Percentiles rank a stretch among this genome's conserved stretches.
phyloP scores from a whole-genome alignment of 92 coral and sea anemone species.

The Phenganax marumi region DNA sequence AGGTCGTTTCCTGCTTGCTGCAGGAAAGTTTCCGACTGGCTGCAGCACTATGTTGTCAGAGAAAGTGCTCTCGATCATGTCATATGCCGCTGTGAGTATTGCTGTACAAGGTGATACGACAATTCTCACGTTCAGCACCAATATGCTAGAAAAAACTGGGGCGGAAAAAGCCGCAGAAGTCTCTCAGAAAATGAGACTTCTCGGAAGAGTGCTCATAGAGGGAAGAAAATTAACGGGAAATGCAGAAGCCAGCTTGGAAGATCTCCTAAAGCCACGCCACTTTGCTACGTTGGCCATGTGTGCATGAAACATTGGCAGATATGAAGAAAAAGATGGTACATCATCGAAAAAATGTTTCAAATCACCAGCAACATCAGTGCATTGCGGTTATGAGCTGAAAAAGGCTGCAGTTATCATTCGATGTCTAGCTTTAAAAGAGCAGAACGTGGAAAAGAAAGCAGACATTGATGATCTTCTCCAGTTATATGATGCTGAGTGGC shows the following conservation, averaged over 20 bases:
- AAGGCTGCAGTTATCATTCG: too few species aligned
- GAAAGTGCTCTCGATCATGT: constrained; percentile 42
- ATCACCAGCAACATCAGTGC: constrained; percentile 43
- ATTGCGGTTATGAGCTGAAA: constrained; percentile 37
- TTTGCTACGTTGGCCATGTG: constrained; percentile 45
- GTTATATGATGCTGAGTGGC: constrained; percentile 49
- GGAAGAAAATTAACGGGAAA: neutral
- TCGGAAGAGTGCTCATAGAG: too few species aligned
- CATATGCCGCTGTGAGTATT: constrained; percentile 34
- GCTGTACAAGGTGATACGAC: constrained; percentile 39
- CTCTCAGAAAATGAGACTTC: too few species aligned
- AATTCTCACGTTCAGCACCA: too few species aligned
- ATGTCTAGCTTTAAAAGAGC: constrained; percentile 45
- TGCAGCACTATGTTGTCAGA: neutral
- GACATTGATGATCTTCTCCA: constrained; percentile 37
- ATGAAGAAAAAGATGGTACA: constrained; percentile 7
- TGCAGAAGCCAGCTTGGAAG: neutral
- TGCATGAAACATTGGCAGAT: constrained; percentile 15
- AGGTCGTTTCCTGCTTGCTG: too few species aligned
- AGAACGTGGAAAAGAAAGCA: constrained; percentile 1
- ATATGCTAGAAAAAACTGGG: constrained; percentile 16
- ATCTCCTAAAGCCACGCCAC: constrained; percentile 41
- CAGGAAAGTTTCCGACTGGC: constrained; percentile 4
- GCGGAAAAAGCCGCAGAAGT: too few species aligned
- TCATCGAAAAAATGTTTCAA: constrained; percentile 25